Base-by-base conservation (phyloP, 2,113 vertebrate genomes). In the Riparia riparia region DNA sequence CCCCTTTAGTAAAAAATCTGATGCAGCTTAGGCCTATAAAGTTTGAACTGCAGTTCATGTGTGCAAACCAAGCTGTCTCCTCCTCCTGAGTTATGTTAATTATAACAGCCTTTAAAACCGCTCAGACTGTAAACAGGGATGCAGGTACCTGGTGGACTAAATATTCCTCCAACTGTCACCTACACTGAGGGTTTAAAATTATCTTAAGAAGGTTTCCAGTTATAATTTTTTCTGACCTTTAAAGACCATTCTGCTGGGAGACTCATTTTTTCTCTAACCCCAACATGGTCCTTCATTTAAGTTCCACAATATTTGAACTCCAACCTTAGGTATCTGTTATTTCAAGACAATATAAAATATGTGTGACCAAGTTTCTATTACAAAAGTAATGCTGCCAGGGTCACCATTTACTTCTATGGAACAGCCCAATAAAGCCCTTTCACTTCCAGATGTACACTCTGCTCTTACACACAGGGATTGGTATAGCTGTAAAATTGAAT, bases 171-270 rank as follows among this genome's bases (percentile, higher is more conserved):
- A 69, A 10, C 39, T 86, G 37, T 39, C 80, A 60, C 28, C 80
- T 66, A 25, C 44, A 8, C n/a, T 57, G 10, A 74, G 31, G 26
- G 61, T 66, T 92, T 86, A 50, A 45, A 96, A 66, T 92, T 60
- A 42, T 45, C 24, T 22, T 85, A 63, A 70, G 78, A 74, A 89
- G 82, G 29, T 45, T 95, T 80, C 82, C 79, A 87, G 42, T 81
- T 83, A 69, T 10, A 68, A 25, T 76, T 90, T 86, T 86, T 63
- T 53, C 66, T 92, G 91, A 91, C 65, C 79, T 92, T 95, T 93
- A 72, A 95, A 90, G 90, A 64, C 37, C 72, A 51, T 19, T 61
- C 42, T 83, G 44, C 84, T 57, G 32, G 63, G 44, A 83, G 76
- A 70, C 34, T 93, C 19, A 63, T 84, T 93, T 89, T 78, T 63